Percentiles rank a stretch among this genome's conserved stretches.
Conservation (phyloP, 2,888 invertebrate genomes). For the Xestia xanthographa region DNA sequence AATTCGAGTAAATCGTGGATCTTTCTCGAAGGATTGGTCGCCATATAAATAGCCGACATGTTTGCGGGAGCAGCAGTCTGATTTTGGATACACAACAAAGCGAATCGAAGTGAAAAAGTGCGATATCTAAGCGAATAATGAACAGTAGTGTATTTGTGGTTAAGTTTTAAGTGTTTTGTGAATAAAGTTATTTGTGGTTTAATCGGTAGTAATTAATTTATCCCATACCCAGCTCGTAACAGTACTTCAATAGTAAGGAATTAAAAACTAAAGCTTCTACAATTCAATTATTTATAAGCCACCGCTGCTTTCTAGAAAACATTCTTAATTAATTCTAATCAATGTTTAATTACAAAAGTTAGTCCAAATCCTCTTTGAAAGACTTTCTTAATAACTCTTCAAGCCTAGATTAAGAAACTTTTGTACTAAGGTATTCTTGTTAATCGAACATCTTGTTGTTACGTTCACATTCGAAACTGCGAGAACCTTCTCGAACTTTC, state of each 20-base stretch:
- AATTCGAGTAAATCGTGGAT: too few relatives aligned
- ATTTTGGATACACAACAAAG: too few relatives aligned
- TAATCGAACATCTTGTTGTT: neutral
- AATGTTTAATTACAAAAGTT: conserved; percentile 28
- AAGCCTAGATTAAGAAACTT: conserved; percentile 31
- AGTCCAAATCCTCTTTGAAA: neutral
- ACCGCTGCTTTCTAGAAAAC: neutral
- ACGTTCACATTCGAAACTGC: neutral
- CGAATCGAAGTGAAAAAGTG: too few relatives aligned
- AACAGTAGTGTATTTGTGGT: too few relatives aligned
- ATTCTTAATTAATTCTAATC: neutral
- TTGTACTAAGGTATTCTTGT: neutral
- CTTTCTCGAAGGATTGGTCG: too few relatives aligned
- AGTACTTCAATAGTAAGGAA: neutral
- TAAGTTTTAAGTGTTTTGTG: too few relatives aligned
- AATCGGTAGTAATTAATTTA: too few relatives aligned
- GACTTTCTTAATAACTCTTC: conserved; percentile 8
- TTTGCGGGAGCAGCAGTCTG: too few relatives aligned
- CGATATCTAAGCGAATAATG: too few relatives aligned
- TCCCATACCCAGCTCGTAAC: too few relatives aligned
- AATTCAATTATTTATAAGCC: neutral
- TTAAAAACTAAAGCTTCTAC: neutral
- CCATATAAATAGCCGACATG: too few relatives aligned
- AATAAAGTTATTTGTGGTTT: too few relatives aligned
- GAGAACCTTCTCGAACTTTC: neutral